Evolutionary conservation across 2,888 invertebrate genomes (phyloP).

Genomic region (Falcaria lacertinaria): DNA sequence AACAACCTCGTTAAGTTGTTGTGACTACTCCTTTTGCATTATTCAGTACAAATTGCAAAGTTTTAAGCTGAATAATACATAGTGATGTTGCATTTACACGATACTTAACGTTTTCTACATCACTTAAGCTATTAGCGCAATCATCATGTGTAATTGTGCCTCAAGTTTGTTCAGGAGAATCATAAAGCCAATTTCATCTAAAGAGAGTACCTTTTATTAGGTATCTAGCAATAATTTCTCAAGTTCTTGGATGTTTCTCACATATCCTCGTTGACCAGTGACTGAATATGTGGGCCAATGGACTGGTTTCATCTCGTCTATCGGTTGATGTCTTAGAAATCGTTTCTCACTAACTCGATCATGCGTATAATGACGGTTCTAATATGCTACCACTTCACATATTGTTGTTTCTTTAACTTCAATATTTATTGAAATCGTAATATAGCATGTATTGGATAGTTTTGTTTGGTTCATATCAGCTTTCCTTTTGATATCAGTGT

Average conservation of each 20-base stretch:
- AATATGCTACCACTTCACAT: constrained; percentile 33
- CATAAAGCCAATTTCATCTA: neutral
- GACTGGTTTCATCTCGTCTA: constrained; percentile 70
- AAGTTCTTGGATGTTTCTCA: constrained; percentile 68
- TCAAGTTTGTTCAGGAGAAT: neutral
- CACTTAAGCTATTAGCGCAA: neutral
- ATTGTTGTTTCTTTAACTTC: constrained; percentile 3
- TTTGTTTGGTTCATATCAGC: constrained; percentile 5
- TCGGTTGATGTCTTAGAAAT: constrained; percentile 66
- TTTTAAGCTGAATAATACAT: neutral
- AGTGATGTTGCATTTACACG: neutral
- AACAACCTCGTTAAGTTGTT: neutral
- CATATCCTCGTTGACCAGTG: constrained; percentile 63
- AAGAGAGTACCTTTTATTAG: constrained; percentile 24
- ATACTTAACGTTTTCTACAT: neutral
- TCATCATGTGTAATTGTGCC: neutral
- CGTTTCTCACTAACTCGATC: constrained; percentile 74
- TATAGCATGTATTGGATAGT: neutral
- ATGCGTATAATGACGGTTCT: constrained; percentile 62
- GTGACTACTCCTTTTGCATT: neutral
- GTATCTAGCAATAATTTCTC: constrained; percentile 44
- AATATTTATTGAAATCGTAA: constrained; percentile 4
- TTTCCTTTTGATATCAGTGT: constrained; percentile 21
- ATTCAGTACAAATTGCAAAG: neutral
- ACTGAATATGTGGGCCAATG: constrained; percentile 73